Evolutionary conservation across 2,888 invertebrate genomes (phyloP).

Genomic region (Raillietiella orientalis): DNA sequence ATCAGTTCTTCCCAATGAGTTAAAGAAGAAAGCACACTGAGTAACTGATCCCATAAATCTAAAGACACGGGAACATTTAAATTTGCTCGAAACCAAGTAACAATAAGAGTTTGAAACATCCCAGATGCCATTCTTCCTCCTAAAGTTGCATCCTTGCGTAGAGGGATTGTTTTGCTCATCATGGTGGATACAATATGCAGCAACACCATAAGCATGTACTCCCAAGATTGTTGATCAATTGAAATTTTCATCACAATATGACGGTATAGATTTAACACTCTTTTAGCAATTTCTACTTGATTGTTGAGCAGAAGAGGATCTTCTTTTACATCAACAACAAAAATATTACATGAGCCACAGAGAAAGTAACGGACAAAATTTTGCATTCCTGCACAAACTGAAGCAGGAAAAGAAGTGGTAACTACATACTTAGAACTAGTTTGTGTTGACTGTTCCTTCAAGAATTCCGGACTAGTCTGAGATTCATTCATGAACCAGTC

Average conservation of each 20-base stretch:
- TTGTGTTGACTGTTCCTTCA: no score
- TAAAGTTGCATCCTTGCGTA: slow-evolving; percentile 28
- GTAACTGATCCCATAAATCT: slow-evolving; percentile 74
- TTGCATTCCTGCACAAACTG: slow-evolving; percentile 17
- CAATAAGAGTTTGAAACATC: slow-evolving; percentile 50
- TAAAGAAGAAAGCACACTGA: slow-evolving; percentile 48
- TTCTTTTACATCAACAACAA: slow-evolving; percentile 27
- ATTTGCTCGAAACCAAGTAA: slow-evolving; percentile 93
- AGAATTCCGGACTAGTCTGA: no score
- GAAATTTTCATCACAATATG: slow-evolving; percentile 88
- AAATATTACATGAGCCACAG: slow-evolving; percentile 80
- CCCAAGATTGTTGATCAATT: slow-evolving; percentile 77
- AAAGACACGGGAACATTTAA: slow-evolving; percentile 62
- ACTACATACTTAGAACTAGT: no score
- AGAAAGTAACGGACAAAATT: slow-evolving; percentile 59
- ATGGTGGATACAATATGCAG: slow-evolving; percentile 72
- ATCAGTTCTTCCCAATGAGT: slow-evolving; percentile 83
- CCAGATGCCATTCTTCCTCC: slow-evolving; percentile 15
- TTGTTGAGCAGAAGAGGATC: slow-evolving; percentile 32
- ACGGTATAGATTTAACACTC: slow-evolving; percentile 77
- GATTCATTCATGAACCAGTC: no score
- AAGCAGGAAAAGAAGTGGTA: no score
- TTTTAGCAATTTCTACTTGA: slow-evolving; percentile 81
- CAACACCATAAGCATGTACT: slow-evolving; percentile 49
- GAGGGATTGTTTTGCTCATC: slow-evolving; percentile 33